These are phyloP conservation scores for Trisateles emortualis DNA, from an alignment of 2,888 invertebrate genomes.

Conservation along the genomic window DNA sequence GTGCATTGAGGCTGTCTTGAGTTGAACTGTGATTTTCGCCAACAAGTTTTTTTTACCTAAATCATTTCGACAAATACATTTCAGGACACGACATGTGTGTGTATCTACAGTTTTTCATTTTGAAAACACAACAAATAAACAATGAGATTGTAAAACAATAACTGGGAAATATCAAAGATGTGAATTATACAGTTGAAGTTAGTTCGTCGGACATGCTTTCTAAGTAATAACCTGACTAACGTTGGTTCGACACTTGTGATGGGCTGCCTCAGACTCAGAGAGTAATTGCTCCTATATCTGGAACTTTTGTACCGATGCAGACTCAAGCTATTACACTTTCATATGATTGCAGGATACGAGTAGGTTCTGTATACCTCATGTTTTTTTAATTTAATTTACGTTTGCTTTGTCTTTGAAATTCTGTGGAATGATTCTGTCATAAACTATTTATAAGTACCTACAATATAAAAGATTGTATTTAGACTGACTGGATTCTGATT, in stretches of 20 bases:
- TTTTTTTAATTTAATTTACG: not conserved
- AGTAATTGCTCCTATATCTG: conserved; percentile 75
- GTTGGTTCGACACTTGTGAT: conserved; percentile 50
- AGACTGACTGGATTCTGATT: too few relatives aligned
- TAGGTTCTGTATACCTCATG: too few relatives aligned
- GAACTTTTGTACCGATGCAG: conserved; percentile 30
- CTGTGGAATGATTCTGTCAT: too few relatives aligned
- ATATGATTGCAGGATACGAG: not conserved
- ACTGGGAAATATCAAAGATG: conserved; percentile 59
- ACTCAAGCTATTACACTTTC: conserved; percentile 1
- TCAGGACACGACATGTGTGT: too few relatives aligned
- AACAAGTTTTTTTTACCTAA: too few relatives aligned
- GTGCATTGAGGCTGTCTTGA: too few relatives aligned
- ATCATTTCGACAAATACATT: too few relatives aligned
- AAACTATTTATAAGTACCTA: too few relatives aligned
- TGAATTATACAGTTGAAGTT: conserved; percentile 69
- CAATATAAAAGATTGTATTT: too few relatives aligned
- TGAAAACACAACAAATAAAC: not conserved
- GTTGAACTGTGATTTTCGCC: too few relatives aligned
- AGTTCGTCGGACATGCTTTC: conserved; percentile 67
- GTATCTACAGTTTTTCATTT: not conserved
- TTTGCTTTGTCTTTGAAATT: not conserved
- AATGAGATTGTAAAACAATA: conserved; percentile 43
- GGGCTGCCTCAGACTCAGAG: conserved; percentile 49
- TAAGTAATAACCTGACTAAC: conserved; percentile 71